Evolutionary conservation across 1,140 invertebrate genomes (phyloP).

Genomic region (Telenomus remus): DNA sequence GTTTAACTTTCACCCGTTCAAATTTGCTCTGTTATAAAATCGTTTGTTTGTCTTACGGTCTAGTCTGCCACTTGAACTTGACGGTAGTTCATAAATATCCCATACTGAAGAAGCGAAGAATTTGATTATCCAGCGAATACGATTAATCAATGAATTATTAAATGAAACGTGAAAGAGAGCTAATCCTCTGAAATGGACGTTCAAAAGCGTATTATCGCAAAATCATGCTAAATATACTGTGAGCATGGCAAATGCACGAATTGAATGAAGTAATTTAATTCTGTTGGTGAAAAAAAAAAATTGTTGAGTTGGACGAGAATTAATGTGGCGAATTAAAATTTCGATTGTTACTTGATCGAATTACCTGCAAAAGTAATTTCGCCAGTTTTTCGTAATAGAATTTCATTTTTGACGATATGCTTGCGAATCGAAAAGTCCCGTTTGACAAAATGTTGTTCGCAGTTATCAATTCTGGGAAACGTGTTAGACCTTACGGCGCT

Average conservation of each 20-base stretch:
- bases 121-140: conserved; percentile 1
- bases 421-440: neutral
- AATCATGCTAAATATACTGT: conserved; percentile 29
- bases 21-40: neutral
- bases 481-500: neutral
- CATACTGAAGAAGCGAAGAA: neutral
- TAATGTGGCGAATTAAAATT: neutral
- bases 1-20: neutral
- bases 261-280: conserved; percentile 16
- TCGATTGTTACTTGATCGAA: neutral
- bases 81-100: too few species aligned
- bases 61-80: too few species aligned
- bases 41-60: neutral
- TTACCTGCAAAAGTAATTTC: neutral
- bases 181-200: conserved; percentile 9
- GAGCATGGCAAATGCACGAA: conserved; percentile 2
- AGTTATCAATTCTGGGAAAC: neutral
- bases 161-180: conserved; percentile 10
- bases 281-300: neutral
- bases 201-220: neutral
- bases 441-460: neutral
- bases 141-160: conserved; percentile 21
- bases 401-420: neutral
- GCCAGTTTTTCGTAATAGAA: too few species aligned
- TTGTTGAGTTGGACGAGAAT: too few species aligned